Percentiles rank a stretch among this genome's conserved stretches.
These are phyloP conservation scores for Ericerus pela DNA, from an alignment of 1,140 invertebrate species.

Conservation along the genomic window DNA sequence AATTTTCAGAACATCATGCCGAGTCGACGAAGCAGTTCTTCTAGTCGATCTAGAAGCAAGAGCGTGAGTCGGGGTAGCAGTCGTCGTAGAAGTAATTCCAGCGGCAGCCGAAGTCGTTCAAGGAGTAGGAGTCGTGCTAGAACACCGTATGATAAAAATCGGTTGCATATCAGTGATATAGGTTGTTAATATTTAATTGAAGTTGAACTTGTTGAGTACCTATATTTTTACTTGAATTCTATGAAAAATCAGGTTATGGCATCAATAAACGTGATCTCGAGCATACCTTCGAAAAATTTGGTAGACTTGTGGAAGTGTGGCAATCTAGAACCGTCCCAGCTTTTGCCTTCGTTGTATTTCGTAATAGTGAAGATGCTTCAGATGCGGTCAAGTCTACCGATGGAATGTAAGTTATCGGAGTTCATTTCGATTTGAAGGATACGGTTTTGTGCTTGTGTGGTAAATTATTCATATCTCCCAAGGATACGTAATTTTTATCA, in stretches of 20 bases:
- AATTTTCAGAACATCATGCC: conserved; percentile 9
- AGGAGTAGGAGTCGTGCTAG: conserved; percentile 14
- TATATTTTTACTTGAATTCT: not conserved
- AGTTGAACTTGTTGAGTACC: not conserved
- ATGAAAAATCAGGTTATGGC: not conserved
- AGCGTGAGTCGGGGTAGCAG: conserved; percentile 16
- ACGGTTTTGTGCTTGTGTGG: not conserved
- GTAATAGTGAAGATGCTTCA: conserved; percentile 18
- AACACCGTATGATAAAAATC: conserved; percentile 15
- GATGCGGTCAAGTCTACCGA: conserved; percentile 18
- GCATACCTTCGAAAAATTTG: conserved; percentile 18
- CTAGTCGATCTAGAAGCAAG: conserved; percentile 16
- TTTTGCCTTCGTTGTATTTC: conserved; percentile 19
- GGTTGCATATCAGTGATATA: conserved; percentile 17
- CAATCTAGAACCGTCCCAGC: conserved; percentile 17
- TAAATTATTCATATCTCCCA: not conserved
- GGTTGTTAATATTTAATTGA: conserved; percentile 2
- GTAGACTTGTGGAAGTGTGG: conserved; percentile 18
- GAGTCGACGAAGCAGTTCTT: conserved; percentile 15
- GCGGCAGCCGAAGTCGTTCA: conserved; percentile 13
- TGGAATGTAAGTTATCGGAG: conserved; percentile 17
- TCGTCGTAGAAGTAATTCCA: conserved; percentile 14
- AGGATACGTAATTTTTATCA: not conserved
- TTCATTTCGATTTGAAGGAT: too few relatives aligned
- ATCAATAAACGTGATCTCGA: conserved; percentile 17